Base-by-base conservation (phyloP, 1,140 invertebrate species). In the Scaptomyza pallida region DNA sequence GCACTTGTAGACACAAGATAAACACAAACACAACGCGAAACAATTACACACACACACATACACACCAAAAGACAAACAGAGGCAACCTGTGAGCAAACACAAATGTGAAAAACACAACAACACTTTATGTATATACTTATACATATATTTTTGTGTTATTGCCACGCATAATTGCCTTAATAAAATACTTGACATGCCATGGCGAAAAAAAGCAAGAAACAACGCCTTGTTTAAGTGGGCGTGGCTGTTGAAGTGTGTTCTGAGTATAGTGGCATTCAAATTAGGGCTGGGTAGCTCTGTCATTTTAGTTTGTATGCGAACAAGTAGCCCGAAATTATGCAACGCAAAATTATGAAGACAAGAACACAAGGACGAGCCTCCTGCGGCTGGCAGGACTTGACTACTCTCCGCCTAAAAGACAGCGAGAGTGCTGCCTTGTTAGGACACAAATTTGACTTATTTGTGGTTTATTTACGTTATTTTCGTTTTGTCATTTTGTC, bases 91-190 rank as follows among this genome's bases (percentile, higher is more conserved):
- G 44, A 30, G 59, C 16, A 13, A 51, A 37, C 26, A 61, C 44
- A 72, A 56, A 55, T 61, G 54, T 54, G 19, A 15, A 61, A 48
- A 40, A 52, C 47, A 17, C 23, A 37, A 23, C 23, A 15, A 26
- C 21, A 61, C 59, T 61, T 55, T 26, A 44, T 16, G 19, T 26
- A n/a, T 35, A 15, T 19, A 47, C 5, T 69, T 70, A 50, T 40
- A 33, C 43, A 6, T 62, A 50, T 54, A 43, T 56, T 51, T 61
- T 62, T 72, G 57, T 61, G 51, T 83, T 71, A 57, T 70, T 65
- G 44, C 68, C 71, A 69, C 47, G 56, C 72, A 83, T 85, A 83
- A 83, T 83, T 83, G 78, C 72, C 65, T 76, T 63, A 83, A 85
- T 72, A 67, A 82, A 85, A 78, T 64, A 44, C 57, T 78, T 57